These are phyloP conservation scores for Nycticorax nycticorax DNA, from an alignment of 2,113 vertebrate species.

Conservation along the genomic window DNA sequence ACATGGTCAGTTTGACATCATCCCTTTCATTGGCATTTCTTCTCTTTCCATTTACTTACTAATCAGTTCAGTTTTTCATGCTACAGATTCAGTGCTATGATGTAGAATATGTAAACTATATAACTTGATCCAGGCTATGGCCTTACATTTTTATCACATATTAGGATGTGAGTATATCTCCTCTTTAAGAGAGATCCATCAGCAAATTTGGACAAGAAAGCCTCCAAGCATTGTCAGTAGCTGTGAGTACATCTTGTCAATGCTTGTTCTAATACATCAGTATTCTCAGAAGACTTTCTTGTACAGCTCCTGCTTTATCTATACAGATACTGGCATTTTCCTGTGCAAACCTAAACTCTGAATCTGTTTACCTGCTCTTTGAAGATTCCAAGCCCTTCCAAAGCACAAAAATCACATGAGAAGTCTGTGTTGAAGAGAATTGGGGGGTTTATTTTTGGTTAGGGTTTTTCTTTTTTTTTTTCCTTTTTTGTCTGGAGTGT, in stretches of 20 bases:
- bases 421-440: not conserved
- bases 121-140: not conserved
- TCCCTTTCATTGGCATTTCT: not conserved
- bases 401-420: not conserved
- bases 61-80: not conserved
- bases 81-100: not conserved
- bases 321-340: not conserved
- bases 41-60: not conserved
- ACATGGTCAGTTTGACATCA: not conserved
- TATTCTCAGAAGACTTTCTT: not conserved
- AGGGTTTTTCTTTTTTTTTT: not conserved
- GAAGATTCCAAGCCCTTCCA: not conserved
- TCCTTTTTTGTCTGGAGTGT: not conserved
- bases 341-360: not conserved
- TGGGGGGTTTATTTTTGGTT: not conserved
- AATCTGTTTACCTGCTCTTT: not conserved
- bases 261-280: not conserved
- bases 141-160: not conserved
- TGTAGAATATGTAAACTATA: not conserved
- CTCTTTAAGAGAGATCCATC: not conserved
- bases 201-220: slow-evolving; percentile 12
- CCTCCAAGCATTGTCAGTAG: not conserved
- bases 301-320: not conserved
- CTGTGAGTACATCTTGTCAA: not conserved
- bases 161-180: not conserved